These are phyloP conservation scores for Druon quercuslanigerum DNA, from an alignment of 1,140 invertebrate species.

Conservation along the genomic window DNA sequence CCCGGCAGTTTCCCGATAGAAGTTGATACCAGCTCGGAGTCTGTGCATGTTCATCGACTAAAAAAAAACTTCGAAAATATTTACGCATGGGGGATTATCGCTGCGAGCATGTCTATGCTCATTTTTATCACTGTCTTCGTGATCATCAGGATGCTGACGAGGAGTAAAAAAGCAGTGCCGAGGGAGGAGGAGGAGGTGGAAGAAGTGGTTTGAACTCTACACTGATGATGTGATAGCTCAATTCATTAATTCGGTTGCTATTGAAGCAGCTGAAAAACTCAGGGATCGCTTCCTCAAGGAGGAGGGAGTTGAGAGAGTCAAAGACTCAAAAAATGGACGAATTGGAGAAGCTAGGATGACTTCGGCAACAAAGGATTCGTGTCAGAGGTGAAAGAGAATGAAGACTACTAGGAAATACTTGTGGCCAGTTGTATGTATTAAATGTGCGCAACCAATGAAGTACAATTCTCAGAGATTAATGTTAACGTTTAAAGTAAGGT, in stretches of 20 bases:
- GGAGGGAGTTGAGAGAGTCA: slow-evolving; percentile 19
- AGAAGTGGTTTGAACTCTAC: slow-evolving; percentile 47
- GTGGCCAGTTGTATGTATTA: background rate
- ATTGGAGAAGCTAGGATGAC: background rate
- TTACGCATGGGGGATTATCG: slow-evolving; percentile 54
- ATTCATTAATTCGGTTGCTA: slow-evolving; percentile 19
- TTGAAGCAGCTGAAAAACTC: slow-evolving; percentile 43
- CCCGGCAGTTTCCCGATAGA: slow-evolving; percentile 72
- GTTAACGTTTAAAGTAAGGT: background rate
- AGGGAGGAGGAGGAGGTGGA: slow-evolving; percentile 50
- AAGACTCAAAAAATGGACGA: slow-evolving; percentile 17
- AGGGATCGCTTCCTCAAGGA: slow-evolving; percentile 44
- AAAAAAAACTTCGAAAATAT: slow-evolving; percentile 57
- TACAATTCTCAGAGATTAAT: background rate
- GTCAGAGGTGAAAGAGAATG: background rate
- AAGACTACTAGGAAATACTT: slow-evolving; percentile 26
- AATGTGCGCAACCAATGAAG: slow-evolving; percentile 6
- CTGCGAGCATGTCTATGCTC: slow-evolving; percentile 48
- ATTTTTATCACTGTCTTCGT: slow-evolving; percentile 46
- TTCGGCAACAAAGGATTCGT: background rate
- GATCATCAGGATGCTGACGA: slow-evolving; percentile 48
- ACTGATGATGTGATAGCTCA: background rate
- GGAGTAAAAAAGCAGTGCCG: slow-evolving; percentile 45
- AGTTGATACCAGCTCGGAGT: slow-evolving; percentile 64
- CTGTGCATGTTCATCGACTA: slow-evolving; percentile 56